Evolutionary conservation across 2,888 invertebrate genomes (phyloP), one percentile per base, ranked within the genome.

Genomic region (Desoria tigrina): DNA sequence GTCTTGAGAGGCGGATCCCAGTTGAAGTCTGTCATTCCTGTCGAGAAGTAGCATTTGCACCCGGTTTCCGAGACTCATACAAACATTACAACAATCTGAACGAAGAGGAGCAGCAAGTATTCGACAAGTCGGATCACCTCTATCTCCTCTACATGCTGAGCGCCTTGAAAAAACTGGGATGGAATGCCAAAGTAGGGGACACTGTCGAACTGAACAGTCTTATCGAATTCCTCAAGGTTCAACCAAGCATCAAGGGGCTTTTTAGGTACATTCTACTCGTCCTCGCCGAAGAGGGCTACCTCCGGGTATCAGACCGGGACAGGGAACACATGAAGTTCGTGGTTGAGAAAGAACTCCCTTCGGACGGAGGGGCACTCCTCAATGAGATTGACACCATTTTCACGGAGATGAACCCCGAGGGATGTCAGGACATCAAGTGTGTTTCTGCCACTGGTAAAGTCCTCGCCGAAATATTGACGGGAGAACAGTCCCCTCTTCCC

Each of bases 401-500:
- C 32, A 32, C 61, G 42, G 51, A 61, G 37, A 16, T 14, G 9
- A 50, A 60, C 18, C 32, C 32, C 6, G 32, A 32, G 11, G 32
- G 4, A 11, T 7, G 11, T 32, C 32, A 7, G 32, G 32, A 32
- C 32, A 32, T 32, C 32, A 4, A 32, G 11, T 32, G 32, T 32
- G 32, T 32, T 7, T 32, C 32, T 11, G 32, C 32, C 32, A 32
- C 32, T 4, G 32, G 32, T 4, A 32, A 32, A n/a, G 54, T 54
- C n/a, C 54, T 64, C 2, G 11, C 1, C 3, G 26, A 26, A 21
- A 42, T 64, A 11, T 45, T 64, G 9, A 42, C n/a, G 27, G 60
- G 60, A n/a, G 27, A 16, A n/a, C 42, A 64, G 27, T 54, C 54
- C 24, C 28, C 60, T 7, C 27, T 64, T 4, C 28, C 39, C 16